These are phyloP conservation scores for Notechis scutatus DNA, from an alignment of 2,113 vertebrate species.

Conservation along the genomic window DNA sequence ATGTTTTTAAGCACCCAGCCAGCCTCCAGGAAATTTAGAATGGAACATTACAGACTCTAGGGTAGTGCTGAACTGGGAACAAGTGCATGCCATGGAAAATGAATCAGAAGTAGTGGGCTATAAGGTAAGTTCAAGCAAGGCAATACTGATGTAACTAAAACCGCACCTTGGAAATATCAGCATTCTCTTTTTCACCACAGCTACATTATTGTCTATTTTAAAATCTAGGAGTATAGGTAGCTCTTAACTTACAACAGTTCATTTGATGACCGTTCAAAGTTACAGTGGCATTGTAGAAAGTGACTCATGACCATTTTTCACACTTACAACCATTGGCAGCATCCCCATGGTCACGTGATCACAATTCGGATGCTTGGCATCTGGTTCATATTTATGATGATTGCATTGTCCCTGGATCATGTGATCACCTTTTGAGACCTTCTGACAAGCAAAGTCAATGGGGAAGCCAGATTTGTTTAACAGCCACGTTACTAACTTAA, in stretches of 20 bases:
- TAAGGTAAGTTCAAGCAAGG: conserved; percentile 72
- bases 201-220: background rate
- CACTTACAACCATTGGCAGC: background rate
- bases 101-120: conserved; percentile 93
- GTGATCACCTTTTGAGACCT: background rate
- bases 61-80: conserved; percentile 88
- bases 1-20: conserved; percentile 82
- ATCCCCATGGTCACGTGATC: background rate
- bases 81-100: conserved; percentile 86
- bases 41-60: conserved; percentile 89
- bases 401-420: background rate
- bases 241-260: background rate
- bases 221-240: background rate
- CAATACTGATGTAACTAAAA: background rate
- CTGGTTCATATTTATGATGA: no score
- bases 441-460: background rate
- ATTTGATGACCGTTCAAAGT: background rate
- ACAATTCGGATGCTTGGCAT: background rate
- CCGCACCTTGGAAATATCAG: background rate
- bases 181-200: background rate
- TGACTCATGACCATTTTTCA: background rate
- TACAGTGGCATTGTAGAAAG: background rate
- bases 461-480: background rate
- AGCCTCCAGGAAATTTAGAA: conserved; percentile 84
- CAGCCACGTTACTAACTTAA: background rate